These are phyloP conservation scores for Adineta ricciae DNA, from an alignment of 2,888 invertebrate species.

Conservation along the genomic window DNA sequence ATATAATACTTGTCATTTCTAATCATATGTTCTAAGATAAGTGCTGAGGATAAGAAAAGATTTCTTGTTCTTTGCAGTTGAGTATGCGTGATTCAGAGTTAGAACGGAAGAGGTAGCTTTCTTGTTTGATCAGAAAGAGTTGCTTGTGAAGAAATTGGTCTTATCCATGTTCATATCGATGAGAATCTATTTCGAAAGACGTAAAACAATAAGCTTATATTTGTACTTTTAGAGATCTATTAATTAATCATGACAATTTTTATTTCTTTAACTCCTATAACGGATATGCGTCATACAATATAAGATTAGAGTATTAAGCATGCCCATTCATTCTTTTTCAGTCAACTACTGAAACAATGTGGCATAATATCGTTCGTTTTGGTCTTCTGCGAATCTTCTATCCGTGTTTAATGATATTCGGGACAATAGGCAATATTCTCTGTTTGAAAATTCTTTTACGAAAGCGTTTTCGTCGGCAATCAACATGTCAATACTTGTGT, in stretches of 20 bases:
- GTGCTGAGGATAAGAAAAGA: not conserved
- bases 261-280: not conserved
- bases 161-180: too few species aligned
- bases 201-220: too few species aligned
- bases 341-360: not conserved
- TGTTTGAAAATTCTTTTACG: conserved; percentile 14
- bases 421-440: not conserved
- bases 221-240: not conserved
- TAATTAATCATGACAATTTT: not conserved
- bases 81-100: too few species aligned
- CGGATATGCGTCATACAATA: too few species aligned
- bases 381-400: not conserved
- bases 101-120: too few species aligned
- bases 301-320: too few species aligned
- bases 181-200: too few species aligned
- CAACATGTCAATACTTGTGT: conserved; percentile 1
- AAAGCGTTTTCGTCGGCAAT: not conserved
- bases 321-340: too few species aligned
- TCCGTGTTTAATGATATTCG: conserved; percentile 10
- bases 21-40: not conserved
- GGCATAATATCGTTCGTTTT: not conserved
- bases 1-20: not conserved
- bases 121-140: too few species aligned
- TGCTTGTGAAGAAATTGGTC: too few species aligned
- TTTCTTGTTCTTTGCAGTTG: not conserved